These are phyloP conservation scores for Hycleus cichorii DNA, from an alignment of 1,140 invertebrate genomes.

Conservation along the genomic window DNA sequence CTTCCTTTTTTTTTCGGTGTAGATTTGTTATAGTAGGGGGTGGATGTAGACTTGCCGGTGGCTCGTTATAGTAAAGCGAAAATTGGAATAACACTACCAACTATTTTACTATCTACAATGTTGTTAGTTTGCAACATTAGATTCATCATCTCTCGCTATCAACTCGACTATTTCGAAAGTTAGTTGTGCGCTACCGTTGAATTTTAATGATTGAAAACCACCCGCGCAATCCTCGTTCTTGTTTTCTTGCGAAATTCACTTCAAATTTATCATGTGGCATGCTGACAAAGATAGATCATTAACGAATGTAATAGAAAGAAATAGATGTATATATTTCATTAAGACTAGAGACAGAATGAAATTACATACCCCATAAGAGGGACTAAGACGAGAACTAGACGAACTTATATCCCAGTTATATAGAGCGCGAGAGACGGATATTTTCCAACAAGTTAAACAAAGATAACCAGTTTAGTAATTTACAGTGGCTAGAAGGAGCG, in stretches of 20 bases:
- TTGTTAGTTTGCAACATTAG: too few relatives aligned
- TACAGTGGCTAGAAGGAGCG: conserved; percentile 38
- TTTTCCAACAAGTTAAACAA: not conserved
- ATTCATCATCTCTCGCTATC: too few relatives aligned
- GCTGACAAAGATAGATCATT: conserved; percentile 27
- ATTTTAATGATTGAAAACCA: conserved; percentile 20
- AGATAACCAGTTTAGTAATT: conserved; percentile 25
- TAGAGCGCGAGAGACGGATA: conserved; percentile 22
- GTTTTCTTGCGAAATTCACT: conserved; percentile 21
- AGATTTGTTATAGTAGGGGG: too few relatives aligned
- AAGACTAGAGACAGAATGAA: conserved; percentile 41
- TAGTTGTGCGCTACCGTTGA: not conserved
- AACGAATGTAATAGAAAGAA: conserved; percentile 25
- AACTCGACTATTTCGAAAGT: too few relatives aligned
- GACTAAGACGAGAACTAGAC: conserved; percentile 29
- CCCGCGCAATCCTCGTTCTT: conserved; percentile 12
- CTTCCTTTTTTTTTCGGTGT: too few relatives aligned
- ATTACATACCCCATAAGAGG: conserved; percentile 40
- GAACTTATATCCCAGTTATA: conserved; percentile 17
- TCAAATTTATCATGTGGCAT: conserved; percentile 36
- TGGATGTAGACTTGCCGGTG: too few relatives aligned
- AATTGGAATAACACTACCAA: too few relatives aligned
- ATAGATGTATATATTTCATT: conserved; percentile 38
- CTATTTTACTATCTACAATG: too few relatives aligned
- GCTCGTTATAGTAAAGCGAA: too few relatives aligned